Percentiles rank a stretch among this genome's conserved stretches.
Evolutionary conservation across 2,113 vertebrate species (phyloP).

Genomic region (Cinclus mexicanus): DNA sequence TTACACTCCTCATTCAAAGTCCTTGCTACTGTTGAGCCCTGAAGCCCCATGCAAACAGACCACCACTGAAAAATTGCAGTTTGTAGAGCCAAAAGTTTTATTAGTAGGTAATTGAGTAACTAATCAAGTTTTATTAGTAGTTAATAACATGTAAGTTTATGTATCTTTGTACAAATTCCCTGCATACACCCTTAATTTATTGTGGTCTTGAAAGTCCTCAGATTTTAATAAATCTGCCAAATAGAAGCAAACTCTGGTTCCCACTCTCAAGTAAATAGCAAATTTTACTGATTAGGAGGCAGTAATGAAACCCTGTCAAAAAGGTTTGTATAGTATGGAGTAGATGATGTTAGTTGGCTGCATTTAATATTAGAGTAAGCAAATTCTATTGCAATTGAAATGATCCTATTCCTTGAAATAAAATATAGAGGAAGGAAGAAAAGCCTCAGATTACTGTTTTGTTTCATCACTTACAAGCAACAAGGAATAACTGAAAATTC

Average conservation of each 20-base stretch:
- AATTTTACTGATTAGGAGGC: not conserved
- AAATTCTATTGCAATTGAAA: not conserved
- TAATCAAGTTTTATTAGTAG: not conserved
- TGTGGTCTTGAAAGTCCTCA: not conserved
- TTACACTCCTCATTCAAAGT: not conserved
- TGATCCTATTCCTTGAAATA: not conserved
- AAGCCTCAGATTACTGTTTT: not conserved
- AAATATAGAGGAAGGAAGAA: not conserved
- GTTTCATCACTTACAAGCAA: not conserved
- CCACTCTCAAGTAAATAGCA: not conserved
- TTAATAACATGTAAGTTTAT: not conserved
- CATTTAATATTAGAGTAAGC: not conserved
- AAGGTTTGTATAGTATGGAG: not conserved
- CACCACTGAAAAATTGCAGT: not conserved
- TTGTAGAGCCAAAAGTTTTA: not conserved
- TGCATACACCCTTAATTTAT: not conserved
- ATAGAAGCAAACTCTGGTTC: not conserved
- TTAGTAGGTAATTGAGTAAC: not conserved
- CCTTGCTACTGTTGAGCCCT: not conserved
- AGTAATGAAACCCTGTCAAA: not conserved
- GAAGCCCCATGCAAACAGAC: not conserved
- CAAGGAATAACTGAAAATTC: not conserved
- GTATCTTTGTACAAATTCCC: not conserved
- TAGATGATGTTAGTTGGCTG: not conserved
- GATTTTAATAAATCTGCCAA: slow-evolving; percentile 18